A percentile compares a stretch with the other conserved stretches of the same genome.
Evolutionary conservation across 2,888 invertebrate genomes (phyloP).

Genomic region (Eupelmus urozonus): DNA sequence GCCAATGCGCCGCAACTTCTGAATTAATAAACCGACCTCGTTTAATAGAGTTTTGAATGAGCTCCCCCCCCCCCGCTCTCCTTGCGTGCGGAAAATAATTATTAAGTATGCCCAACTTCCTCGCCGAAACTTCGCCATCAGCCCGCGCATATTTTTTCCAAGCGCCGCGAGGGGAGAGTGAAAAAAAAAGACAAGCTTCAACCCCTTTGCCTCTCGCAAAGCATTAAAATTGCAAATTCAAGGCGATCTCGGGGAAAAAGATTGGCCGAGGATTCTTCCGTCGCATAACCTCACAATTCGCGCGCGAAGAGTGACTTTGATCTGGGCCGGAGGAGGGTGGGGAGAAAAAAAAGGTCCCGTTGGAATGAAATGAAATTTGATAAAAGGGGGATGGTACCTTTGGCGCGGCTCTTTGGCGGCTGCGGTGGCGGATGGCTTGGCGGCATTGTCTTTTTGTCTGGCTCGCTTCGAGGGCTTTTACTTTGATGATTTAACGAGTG

Average conservation of each 20-base stretch:
- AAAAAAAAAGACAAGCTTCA: neutral
- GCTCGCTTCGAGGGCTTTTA: slow-evolving; percentile 8
- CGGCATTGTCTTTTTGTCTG: slow-evolving; percentile 39
- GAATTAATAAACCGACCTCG: slow-evolving; percentile 24
- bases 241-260: neutral
- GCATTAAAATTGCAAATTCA: slow-evolving; percentile 60
- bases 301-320: slow-evolving; percentile 12
- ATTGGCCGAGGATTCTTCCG: slow-evolving; percentile 22
- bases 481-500: slow-evolving; percentile 16
- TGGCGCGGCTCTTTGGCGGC: slow-evolving; percentile 19
- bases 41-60: slow-evolving; percentile 30
- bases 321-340: slow-evolving; percentile 14
- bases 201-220: neutral
- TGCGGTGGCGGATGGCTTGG: slow-evolving; percentile 43
- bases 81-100: slow-evolving; percentile 16
- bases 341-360: neutral
- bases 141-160: too few relatives aligned
- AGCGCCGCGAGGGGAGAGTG: neutral
- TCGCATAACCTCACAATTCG: slow-evolving; percentile 43
- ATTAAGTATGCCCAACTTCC: slow-evolving; percentile 8
- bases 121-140: neutral
- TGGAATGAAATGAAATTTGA: neutral
- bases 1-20: neutral
- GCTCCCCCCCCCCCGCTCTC: too few relatives aligned
- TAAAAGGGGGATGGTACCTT: slow-evolving; percentile 53